Percentiles rank a stretch among this genome's conserved stretches.
phyloP scores from a whole-genome alignment of 2,888 invertebrate genomes.

The Oxystoma pomonae region DNA sequence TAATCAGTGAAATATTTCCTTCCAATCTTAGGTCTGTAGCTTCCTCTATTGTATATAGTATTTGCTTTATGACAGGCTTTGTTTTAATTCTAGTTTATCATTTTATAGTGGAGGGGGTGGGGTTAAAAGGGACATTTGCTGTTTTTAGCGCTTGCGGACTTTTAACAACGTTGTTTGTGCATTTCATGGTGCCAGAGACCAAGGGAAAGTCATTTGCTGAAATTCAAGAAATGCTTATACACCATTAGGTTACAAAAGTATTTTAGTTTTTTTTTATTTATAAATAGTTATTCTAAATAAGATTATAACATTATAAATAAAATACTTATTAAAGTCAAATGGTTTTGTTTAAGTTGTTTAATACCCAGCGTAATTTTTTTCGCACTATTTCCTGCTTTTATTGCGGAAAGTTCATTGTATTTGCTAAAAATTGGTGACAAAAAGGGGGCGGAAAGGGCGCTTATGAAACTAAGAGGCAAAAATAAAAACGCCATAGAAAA shows the following conservation, averaged over 20 bases:
- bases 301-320: too few relatives aligned
- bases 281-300: too few relatives aligned
- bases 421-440: background rate
- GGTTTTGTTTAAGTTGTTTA: background rate
- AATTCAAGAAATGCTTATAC: constrained; percentile 26
- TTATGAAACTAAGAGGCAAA: background rate
- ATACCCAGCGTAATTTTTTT: background rate
- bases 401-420: background rate
- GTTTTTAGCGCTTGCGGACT: constrained; percentile 26
- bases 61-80: constrained; percentile 27
- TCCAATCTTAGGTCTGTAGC: constrained; percentile 62
- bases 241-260: too few relatives aligned
- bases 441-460: background rate
- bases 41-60: constrained; percentile 46
- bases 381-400: background rate
- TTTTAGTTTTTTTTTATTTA: too few relatives aligned
- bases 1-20: constrained; percentile 78
- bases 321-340: too few relatives aligned
- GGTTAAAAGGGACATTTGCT: constrained; percentile 31
- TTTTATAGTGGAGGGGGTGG: constrained; percentile 23
- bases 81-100: constrained; percentile 31
- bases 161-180: constrained; percentile 26
- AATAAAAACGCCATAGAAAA: background rate
- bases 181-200: constrained; percentile 32
- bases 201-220: constrained; percentile 32